phyloP scores from a whole-genome alignment of 2,113 vertebrate species.

The Bothrops jararaca region DNA sequence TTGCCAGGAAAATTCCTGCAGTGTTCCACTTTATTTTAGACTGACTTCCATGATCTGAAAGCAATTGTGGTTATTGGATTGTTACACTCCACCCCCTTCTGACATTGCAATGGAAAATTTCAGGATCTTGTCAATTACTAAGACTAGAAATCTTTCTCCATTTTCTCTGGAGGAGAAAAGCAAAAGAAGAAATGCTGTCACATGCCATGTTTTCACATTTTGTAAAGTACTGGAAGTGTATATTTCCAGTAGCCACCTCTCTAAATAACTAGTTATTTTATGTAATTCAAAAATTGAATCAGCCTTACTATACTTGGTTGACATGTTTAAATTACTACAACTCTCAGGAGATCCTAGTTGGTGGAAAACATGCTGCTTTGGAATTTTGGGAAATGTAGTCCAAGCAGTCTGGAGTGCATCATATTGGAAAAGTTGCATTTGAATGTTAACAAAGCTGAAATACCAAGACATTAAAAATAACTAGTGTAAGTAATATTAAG shows the following conservation, averaged over 20 bases:
- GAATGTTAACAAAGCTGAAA: background rate
- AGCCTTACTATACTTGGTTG: background rate
- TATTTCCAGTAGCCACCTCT: background rate
- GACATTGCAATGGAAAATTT: background rate
- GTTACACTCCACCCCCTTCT: too few relatives aligned
- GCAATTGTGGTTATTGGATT: background rate
- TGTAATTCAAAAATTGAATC: background rate
- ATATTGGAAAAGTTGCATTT: background rate
- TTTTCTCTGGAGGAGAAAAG: background rate
- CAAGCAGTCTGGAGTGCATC: background rate
- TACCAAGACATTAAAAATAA: background rate
- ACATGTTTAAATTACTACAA: background rate
- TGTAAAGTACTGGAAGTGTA: background rate
- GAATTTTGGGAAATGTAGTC: background rate
- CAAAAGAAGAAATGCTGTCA: background rate
- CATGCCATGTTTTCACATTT: background rate
- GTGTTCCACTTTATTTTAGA: too few relatives aligned
- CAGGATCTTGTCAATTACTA: too few relatives aligned
- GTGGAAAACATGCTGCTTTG: background rate
- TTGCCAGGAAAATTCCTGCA: too few relatives aligned
- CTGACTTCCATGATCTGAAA: background rate
- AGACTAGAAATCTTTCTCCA: background rate
- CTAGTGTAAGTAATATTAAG: background rate
- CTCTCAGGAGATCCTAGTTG: background rate
- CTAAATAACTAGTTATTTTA: background rate